These are phyloP conservation scores for Alcis repandata DNA, from an alignment of 2,888 invertebrate genomes.

Conservation along the genomic window DNA sequence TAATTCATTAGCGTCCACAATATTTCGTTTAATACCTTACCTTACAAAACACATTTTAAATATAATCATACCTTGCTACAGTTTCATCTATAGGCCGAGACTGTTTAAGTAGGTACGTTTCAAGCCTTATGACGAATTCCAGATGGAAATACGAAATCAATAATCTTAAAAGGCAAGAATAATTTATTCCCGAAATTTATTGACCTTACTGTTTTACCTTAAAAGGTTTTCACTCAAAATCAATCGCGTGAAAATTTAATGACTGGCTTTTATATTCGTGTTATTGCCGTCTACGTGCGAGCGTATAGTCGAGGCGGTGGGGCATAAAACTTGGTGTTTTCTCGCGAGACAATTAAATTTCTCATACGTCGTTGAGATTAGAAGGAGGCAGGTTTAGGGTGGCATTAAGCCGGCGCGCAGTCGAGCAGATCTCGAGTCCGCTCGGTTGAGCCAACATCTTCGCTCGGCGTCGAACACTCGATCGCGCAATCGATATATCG, in stretches of 20 bases:
- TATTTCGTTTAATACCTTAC: slow-evolving; percentile 47
- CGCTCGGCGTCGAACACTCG: slow-evolving; percentile 70
- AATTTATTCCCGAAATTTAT: slow-evolving; percentile 65
- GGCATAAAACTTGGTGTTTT: slow-evolving; percentile 75
- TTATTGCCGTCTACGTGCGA: slow-evolving; percentile 74
- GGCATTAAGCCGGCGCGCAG: slow-evolving; percentile 65
- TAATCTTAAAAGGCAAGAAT: slow-evolving; percentile 62
- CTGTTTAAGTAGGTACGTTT: slow-evolving; percentile 18
- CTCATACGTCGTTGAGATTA: slow-evolving; percentile 77
- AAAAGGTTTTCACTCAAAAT: slow-evolving; percentile 79
- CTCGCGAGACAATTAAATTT: slow-evolving; percentile 83
- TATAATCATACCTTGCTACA: slow-evolving; percentile 1
- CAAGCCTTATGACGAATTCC: slow-evolving; percentile 27
- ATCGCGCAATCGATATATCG: slow-evolving; percentile 76
- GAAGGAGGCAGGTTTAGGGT: slow-evolving; percentile 63
- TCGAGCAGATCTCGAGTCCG: slow-evolving; percentile 74
- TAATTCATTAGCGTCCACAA: slow-evolving; percentile 64
- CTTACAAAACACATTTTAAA: slow-evolving; percentile 22
- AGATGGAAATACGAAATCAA: slow-evolving; percentile 59
- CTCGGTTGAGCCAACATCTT: slow-evolving; percentile 75
- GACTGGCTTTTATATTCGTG: slow-evolving; percentile 80
- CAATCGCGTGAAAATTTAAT: slow-evolving; percentile 83
- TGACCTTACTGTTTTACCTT: slow-evolving; percentile 76
- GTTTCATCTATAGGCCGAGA: background rate
- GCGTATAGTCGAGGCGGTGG: slow-evolving; percentile 67